Base-by-base conservation (phyloP, 2,113 vertebrate genomes). In the Trogon surrucura region DNA sequence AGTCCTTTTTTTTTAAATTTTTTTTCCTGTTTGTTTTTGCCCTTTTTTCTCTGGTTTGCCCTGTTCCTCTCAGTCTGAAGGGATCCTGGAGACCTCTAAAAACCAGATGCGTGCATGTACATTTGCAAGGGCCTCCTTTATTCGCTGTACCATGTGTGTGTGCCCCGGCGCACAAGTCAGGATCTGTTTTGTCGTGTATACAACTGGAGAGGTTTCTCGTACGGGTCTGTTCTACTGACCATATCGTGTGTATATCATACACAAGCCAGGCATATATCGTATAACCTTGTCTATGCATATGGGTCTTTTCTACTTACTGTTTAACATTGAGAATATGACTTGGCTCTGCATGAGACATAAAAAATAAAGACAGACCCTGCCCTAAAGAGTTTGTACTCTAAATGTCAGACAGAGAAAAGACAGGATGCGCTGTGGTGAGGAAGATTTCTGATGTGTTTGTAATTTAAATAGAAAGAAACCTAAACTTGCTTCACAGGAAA, bases 341-440 rank as follows among this genome's bases (percentile, higher is more conserved):
- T 89, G 66, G 58, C 50, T 80, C 47, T 30, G 36, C 34, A 11
- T 9, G 54, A 89, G 81, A 50, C 54, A 62, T 57, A 82, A 80
- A 92, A 93, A 89, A 41, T 58, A 85, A 53, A 94, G 94, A 23
- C 90, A 92, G 78, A 72, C 57, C 36, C 45, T 82, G 91, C 70
- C 45, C 85, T 88, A 26, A 85, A 96, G 87, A 94, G 91, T 80
- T 95, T 96, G 84, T 91, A 30, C 58, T 96, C 41, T 87, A 95
- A 95, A 97, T 92, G 95, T 96, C 94, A 96, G 93, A 57, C n/a
- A 50, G 93, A 92, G 77, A 92, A 89, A 95, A 97, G 93, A 92
- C 93, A 96, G 95, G 93, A 96, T 97, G 93, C 18, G 0, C 78
- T 95, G 95, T 87, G 95, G 95, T 82, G 74, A 95, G 91, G 86